Evolutionary conservation across 2,797 vertebrate genomes (phyloP).

Genomic region (Spatula versicolor): DNA sequence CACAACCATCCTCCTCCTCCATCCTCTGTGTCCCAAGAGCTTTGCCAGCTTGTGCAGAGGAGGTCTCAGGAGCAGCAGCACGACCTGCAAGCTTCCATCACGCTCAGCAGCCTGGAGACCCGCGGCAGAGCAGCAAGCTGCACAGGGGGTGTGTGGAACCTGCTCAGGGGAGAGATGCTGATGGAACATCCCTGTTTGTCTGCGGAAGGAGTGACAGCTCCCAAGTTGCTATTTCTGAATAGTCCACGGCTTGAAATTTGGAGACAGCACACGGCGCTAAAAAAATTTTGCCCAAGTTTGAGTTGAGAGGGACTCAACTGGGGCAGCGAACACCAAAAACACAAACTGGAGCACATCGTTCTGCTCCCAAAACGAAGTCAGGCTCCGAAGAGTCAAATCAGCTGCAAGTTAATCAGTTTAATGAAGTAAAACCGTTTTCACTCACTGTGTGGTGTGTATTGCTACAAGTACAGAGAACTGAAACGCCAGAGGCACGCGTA

Average conservation of each 20-base stretch:
- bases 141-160: neutral
- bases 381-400: rapidly evolving
- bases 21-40: neutral
- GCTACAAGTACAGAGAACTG: neutral
- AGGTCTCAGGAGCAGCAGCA: neutral
- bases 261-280: neutral
- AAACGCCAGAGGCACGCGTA: neutral
- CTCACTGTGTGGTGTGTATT: neutral
- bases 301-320: neutral
- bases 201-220: slow-evolving; percentile 8
- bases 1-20: rapidly evolving
- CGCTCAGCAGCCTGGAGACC: slow-evolving; percentile 25
- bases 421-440: neutral
- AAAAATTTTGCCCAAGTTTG: slow-evolving; percentile 13
- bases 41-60: neutral
- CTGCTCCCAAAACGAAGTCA: neutral
- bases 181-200: neutral
- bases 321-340: neutral
- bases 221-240: slow-evolving; percentile 10
- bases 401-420: neutral
- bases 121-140: neutral
- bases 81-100: neutral
- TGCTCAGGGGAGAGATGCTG: neutral
- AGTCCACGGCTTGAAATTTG: neutral
- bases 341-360: neutral